A percentile compares a stretch with the other conserved stretches of the same genome.
These are phyloP conservation scores for Smutsia temminckii DNA, from an alignment of 2,797 vertebrate species.

Conservation along the genomic window DNA sequence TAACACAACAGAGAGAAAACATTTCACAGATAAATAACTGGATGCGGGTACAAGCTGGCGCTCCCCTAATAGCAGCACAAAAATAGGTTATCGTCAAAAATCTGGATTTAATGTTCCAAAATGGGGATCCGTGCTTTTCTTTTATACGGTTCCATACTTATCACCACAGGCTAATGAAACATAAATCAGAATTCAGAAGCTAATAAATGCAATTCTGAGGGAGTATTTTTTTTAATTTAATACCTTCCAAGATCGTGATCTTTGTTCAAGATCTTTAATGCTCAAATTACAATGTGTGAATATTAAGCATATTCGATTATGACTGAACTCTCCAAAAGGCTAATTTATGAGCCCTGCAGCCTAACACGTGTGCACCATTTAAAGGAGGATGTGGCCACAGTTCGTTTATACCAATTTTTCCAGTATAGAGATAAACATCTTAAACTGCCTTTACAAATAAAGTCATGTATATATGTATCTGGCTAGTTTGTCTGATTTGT, in stretches of 20 bases:
- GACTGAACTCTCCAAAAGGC: slow-evolving; percentile 63
- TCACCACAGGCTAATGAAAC: slow-evolving; percentile 73
- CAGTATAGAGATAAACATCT: slow-evolving; percentile 3
- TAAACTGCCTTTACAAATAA: slow-evolving; percentile 30
- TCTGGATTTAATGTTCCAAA: slow-evolving; percentile 76
- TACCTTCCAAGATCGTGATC: slow-evolving; percentile 71
- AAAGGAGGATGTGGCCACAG: not conserved
- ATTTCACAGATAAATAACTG: slow-evolving; percentile 78
- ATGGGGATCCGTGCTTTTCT: slow-evolving; percentile 66
- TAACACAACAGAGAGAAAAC: slow-evolving; percentile 75
- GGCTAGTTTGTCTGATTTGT: slow-evolving; percentile 64
- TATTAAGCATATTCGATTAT: slow-evolving; percentile 67
- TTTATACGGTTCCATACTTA: slow-evolving; percentile 60
- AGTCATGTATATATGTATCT: not conserved
- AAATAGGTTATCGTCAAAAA: slow-evolving; percentile 79
- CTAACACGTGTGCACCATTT: not conserved
- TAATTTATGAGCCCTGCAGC: slow-evolving; percentile 56
- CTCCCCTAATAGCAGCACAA: slow-evolving; percentile 73
- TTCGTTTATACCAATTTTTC: slow-evolving; percentile 27
- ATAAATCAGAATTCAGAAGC: slow-evolving; percentile 73
- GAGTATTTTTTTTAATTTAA: slow-evolving; percentile 65
- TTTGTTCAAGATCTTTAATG: slow-evolving; percentile 73
- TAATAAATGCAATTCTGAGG: slow-evolving; percentile 71
- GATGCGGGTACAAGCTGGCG: slow-evolving; percentile 67
- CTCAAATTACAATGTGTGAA: slow-evolving; percentile 68